A percentile compares a stretch with the other conserved stretches of the same genome.
phyloP scores from a whole-genome alignment of 2,888 invertebrate genomes.

The Caenorhabditis imperialis region DNA sequence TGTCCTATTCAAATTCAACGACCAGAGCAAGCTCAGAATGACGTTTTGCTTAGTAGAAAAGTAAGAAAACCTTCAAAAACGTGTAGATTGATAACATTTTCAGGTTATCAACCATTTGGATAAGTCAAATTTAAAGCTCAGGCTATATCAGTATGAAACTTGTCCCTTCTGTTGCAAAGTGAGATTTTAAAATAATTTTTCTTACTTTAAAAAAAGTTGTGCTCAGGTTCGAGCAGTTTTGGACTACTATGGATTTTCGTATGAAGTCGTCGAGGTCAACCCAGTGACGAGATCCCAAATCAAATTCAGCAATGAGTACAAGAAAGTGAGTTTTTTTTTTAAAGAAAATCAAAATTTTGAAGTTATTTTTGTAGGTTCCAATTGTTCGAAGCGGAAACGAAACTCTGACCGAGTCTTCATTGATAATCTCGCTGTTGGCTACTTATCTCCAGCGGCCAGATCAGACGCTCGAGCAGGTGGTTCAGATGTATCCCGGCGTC shows the following conservation, averaged over 20 bases:
- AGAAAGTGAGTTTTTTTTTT: conserved; percentile 89
- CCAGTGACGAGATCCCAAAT: conserved; percentile 92
- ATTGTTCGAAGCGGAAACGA: conserved; percentile 64
- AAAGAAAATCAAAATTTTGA: no score
- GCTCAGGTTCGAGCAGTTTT: conserved; percentile 84
- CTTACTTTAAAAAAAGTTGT: no score
- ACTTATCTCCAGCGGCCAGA: conserved; percentile 83
- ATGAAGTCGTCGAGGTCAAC: conserved; percentile 96
- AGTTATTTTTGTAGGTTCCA: no score
- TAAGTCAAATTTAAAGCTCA: conserved; percentile 83
- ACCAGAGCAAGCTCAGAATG: conserved; percentile 57
- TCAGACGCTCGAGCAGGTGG: conserved; percentile 84
- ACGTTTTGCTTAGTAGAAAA: conserved; percentile 63
- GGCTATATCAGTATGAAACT: conserved; percentile 95
- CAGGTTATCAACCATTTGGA: conserved; percentile 73
- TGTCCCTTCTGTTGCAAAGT: conserved; percentile 81
- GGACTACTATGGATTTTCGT: conserved; percentile 92
- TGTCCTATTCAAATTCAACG: conserved; percentile 61
- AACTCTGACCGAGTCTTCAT: conserved; percentile 92
- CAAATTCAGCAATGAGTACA: conserved; percentile 89
- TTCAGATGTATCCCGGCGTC: conserved; percentile 84
- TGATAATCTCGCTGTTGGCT: conserved; percentile 90
- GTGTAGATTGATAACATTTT: neutral
- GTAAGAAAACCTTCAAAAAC: conserved; percentile 12
- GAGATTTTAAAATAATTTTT: no score